phyloP scores from a whole-genome alignment of 35 echinoderm and acorn worm species.

The Ophioderma brevispina region DNA sequence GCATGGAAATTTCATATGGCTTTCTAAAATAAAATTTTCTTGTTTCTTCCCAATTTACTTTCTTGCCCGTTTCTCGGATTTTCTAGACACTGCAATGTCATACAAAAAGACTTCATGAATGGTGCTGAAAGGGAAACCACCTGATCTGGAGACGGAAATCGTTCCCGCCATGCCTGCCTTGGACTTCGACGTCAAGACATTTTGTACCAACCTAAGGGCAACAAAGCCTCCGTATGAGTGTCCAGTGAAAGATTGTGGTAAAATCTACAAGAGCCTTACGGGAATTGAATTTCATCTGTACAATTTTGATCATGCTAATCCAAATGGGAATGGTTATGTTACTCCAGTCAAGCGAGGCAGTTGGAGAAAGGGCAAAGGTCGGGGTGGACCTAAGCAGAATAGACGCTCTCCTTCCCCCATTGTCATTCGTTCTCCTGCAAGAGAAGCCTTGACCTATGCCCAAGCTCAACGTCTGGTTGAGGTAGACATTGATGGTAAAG shows the following conservation, averaged over 20 bases:
- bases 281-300: constrained; percentile 95
- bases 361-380: constrained; percentile 73
- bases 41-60: background rate
- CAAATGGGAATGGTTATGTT: constrained; percentile 70
- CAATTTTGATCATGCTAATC: constrained; percentile 94
- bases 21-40: background rate
- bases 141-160: background rate
- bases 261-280: constrained; percentile 81
- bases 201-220: constrained; percentile 90
- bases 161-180: constrained; percentile 77
- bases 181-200: constrained; percentile 93
- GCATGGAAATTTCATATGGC: too few species aligned
- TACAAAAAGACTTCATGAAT: too few species aligned
- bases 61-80: background rate
- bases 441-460: constrained; percentile 95
- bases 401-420: constrained; percentile 70
- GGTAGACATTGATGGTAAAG: constrained; percentile 92
- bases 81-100: too few species aligned
- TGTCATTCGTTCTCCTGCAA: constrained; percentile 76
- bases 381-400: constrained; percentile 35
- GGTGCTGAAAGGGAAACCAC: constrained; percentile 21
- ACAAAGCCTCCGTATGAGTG: constrained; percentile 99
- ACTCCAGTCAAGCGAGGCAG: constrained; percentile 69
- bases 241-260: constrained; percentile 88
- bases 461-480: constrained; percentile 97